Base-by-base conservation (phyloP, 2,113 vertebrate species). In the Patagioenas fasciata region DNA sequence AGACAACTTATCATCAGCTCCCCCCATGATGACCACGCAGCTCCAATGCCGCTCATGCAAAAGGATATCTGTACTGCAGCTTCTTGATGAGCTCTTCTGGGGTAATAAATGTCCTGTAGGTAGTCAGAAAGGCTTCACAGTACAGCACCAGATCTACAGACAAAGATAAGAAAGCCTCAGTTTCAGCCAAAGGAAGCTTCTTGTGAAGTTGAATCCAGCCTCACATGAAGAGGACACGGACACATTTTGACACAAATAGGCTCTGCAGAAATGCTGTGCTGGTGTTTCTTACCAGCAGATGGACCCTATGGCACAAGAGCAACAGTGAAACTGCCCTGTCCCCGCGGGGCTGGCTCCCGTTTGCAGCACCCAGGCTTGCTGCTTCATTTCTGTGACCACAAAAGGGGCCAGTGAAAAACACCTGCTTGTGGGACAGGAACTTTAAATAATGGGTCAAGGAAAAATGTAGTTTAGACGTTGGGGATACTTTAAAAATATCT, bases 61-160 rank as follows among this genome's bases (percentile, higher is more conserved):
- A 98, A 99, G 99, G 99, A 99, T 99, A 99, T 99, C 99, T 98
- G 98, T 99, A 99, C 96, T 99, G 99, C 91, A 99, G 98, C 97
- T 99, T 99, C 97, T 99, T 99, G 97, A 99, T 99, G 96, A 99
- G 99, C 93, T 99, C 99, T 96, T 99, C 99, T 0, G 99, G 99
- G 71, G 97, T 98, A 95, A 99, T 99, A 91, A 99, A 99, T 10
- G 99, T 99, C 95, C 99, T 98, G 97, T 99, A 99, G 2, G 99
- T 99, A 21, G 99, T 99, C 96, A 99, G 97, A 93, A 99, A 99
- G 93, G 99, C 99, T 98, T 99, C 99, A 89, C 99, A 99, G 98
- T 99, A 99, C 97, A 99, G 97, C 96, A 99, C 99, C 78, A 99
- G 97, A 96, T 99, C 99, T 99, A 40, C 38, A 73, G n/a, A 50